Base-by-base conservation (phyloP, 2,888 invertebrate genomes). In the Dolomedes plantarius region DNA sequence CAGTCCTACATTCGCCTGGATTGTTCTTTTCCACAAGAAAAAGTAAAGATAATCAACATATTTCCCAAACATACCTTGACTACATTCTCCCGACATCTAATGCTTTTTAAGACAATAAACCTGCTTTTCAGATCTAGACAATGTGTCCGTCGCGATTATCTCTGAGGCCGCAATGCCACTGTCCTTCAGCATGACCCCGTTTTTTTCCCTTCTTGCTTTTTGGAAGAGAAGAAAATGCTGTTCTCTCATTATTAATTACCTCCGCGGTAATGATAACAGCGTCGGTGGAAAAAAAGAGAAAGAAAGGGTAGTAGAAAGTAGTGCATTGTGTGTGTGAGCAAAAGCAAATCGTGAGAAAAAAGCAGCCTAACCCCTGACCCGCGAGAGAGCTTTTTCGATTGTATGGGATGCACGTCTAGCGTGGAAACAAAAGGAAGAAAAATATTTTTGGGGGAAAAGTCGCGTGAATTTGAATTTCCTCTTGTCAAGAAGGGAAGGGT, bases 321-420 rank as follows among this genome's bases (percentile, higher is more conserved):
- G 56, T 31, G 31, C 65, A 65, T 29, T 65, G 65, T 65, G 31
- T 46, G n/a, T n/a, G n/a, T n/a, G n/a, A n/a, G 23, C 31, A 0
- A n/a, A 29, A 16, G 65, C 65, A 29, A 31, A 29, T 65, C 65
- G 31, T 65, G 65, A 65, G 65, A 65, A 65, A n/a, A 65, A 65
- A 16, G 23, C 1, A n/a, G n/a, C 5, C n/a, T 23, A 6, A 65
- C 65, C 65, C 31, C n/a, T 65, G 31, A 31, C 65, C 65, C 6
- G 5, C 16, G n/a, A 23, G 3, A 56, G 46, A 23, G 56, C 23
- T 11, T 56, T n/a, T 56, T 23, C 23, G 23, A 56, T 56, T 56
- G 56, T 23, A 56, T 56, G 56, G 23, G 56, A 56, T 56, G 56
- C 56, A 56, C 56, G 56, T 46, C 46, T 16, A 7, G 11, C 16